Conservation (phyloP, 2,888 invertebrate genomes). For the Ceriagrion tenellum region DNA sequence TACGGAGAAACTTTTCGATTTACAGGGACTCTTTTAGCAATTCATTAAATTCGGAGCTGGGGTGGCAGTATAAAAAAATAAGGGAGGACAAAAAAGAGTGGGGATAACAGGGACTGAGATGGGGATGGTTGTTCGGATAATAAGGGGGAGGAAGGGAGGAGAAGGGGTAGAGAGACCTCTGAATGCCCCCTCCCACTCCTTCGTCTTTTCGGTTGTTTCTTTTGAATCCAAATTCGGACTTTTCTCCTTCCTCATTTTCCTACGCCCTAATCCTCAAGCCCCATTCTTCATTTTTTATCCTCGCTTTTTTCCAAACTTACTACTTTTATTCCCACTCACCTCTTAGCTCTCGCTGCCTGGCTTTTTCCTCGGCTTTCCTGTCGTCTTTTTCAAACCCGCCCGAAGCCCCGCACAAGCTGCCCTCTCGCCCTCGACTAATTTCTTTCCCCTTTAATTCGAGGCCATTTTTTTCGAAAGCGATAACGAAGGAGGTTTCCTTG, state of each 20-base stretch:
- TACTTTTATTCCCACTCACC: not conserved
- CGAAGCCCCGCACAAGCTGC: not conserved
- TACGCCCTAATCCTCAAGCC: constrained; percentile 37
- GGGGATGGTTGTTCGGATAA: not conserved
- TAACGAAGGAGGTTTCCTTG: constrained; percentile 43
- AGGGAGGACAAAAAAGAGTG: not conserved
- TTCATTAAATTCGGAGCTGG: constrained; percentile 53
- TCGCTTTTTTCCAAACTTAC: not conserved
- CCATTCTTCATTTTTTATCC: not conserved
- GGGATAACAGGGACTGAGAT: not conserved
- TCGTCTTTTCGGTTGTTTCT: constrained; percentile 10
- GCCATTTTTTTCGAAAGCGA: not conserved
- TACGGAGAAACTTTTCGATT: constrained; percentile 63
- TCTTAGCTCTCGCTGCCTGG: not conserved
- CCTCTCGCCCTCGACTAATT: not conserved
- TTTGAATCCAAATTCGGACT: constrained; percentile 58
- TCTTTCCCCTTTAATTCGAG: constrained; percentile 41
- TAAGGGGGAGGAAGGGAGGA: not conserved
- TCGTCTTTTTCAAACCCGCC: not conserved
- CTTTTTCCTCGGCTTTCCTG: not conserved
- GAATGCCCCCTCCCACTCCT: constrained; percentile 11
- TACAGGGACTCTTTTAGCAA: constrained; percentile 65
- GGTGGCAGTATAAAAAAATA: not conserved
- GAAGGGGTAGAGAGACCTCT: not conserved
- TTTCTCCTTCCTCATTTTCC: constrained; percentile 30